Percentiles rank a stretch among this genome's conserved stretches.
Evolutionary conservation across 1,140 invertebrate genomes (phyloP).

Genomic region (Drosophila mayri): DNA sequence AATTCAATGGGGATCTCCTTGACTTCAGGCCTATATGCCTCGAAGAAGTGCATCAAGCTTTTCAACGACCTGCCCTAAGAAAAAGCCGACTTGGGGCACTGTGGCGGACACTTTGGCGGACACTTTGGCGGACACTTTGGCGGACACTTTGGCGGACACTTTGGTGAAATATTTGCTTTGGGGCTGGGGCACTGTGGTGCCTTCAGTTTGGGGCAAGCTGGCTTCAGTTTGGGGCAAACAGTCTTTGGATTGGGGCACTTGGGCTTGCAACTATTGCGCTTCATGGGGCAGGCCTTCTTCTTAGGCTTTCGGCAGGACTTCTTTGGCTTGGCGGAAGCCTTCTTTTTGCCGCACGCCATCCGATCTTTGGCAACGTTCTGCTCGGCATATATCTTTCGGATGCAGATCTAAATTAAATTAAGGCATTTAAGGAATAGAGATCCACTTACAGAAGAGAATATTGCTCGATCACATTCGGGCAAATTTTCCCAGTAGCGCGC

Average conservation of each 20-base stretch:
- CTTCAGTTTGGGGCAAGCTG: no score
- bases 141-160: no score
- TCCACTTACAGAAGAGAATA: background rate
- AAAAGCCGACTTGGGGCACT: background rate
- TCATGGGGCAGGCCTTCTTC: background rate
- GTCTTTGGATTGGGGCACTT: background rate
- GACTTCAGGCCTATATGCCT: no score
- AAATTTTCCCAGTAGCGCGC: background rate
- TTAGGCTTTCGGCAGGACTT: background rate
- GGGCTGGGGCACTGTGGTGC: no score
- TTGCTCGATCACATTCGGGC: background rate
- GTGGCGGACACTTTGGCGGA: no score
- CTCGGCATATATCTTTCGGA: rapidly evolving
- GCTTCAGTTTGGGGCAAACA: background rate
- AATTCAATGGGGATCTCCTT: no score
- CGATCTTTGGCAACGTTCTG: background rate
- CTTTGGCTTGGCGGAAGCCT: background rate
- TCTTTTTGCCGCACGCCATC: background rate
- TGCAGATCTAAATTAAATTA: background rate
- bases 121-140: no score
- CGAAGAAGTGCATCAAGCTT: no score
- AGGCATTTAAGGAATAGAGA: background rate
- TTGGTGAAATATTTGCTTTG: no score
- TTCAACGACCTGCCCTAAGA: no score
- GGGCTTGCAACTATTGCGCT: background rate